These are phyloP conservation scores for Mus musculus DNA, from an alignment of 2,113 vertebrate genomes.

Conservation along the genomic window DNA sequence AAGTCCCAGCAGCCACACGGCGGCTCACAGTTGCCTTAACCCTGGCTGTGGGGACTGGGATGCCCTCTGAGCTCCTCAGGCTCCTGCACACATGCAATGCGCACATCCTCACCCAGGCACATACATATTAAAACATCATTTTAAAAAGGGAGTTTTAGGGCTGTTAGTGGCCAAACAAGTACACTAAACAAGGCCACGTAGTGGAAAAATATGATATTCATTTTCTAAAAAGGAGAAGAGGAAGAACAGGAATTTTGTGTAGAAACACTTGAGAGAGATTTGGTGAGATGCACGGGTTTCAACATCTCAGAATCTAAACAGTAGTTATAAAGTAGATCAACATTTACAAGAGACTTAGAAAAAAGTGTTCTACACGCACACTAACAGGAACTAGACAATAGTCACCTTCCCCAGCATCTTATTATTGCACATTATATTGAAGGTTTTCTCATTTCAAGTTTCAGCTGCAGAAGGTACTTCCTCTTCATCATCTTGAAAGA, in stretches of 20 bases:
- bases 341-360: neutral
- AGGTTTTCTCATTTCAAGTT: slow-evolving; percentile 20
- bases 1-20: neutral
- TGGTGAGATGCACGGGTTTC: neutral
- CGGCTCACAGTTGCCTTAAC: neutral
- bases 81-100: neutral
- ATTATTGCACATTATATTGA: neutral
- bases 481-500: neutral
- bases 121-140: neutral
- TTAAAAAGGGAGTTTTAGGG: neutral
- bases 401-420: neutral
- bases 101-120: neutral
- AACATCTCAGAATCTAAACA: slow-evolving; percentile 6
- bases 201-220: neutral
- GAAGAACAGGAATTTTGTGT: neutral
- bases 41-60: neutral
- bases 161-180: slow-evolving; percentile 3
- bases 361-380: neutral
- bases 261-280: neutral
- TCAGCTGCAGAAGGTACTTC: neutral
- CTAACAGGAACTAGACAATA: neutral
- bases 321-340: neutral
- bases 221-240: neutral
- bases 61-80: neutral
- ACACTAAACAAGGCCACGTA: neutral